Evolutionary conservation across 2,888 invertebrate species (phyloP), one percentile per base, ranked within the genome.

Genomic region (Acleris laterana): DNA sequence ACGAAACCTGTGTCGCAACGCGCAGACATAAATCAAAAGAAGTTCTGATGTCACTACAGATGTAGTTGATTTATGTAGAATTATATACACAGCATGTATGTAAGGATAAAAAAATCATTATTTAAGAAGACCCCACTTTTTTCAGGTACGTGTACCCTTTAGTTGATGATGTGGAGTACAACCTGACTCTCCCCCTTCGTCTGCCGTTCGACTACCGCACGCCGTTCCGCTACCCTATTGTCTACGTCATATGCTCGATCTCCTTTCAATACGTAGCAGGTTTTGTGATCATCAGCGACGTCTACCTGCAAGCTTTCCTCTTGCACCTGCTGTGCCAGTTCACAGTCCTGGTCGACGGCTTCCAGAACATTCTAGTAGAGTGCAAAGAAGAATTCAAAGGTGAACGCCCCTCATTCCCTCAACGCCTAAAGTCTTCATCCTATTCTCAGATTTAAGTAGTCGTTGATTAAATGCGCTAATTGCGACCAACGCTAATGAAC

Each of bases 261-360:
- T 63, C 60, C 19, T 74, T 74, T 62, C 50, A 70, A 49, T 73
- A 70, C 61, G 55, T 52, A 5, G 63, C 71, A 7, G 69, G 42
- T 52, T 73, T 72, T 57, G 68, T 74, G 17, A 69, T 73, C 38
- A 66, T 68, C 28, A 72, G 70, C 32, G 74, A 74, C 48, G 59
- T 73, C 25, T 68, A 71, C 49, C 68, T 71, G 69, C 71, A 71
- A 60, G 62, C 71, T 7, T 58, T 69, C 19, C 63, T 74, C 38
- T 68, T 73, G 50, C 71, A 72, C 32, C 53, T 73, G 17, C n/a
- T 71, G 5, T 74, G 74, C 50, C 74, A 74, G 60, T 73, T 66
- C 53, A 48, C 63, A 1, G 61, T 74, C 1, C 63, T 74, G 7
- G 63, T 68, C 17, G 67, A 72, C 20, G 71, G 74, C 52, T 73